Evolutionary conservation across 1,140 invertebrate genomes (phyloP).

Genomic region (Aricia agestis): DNA sequence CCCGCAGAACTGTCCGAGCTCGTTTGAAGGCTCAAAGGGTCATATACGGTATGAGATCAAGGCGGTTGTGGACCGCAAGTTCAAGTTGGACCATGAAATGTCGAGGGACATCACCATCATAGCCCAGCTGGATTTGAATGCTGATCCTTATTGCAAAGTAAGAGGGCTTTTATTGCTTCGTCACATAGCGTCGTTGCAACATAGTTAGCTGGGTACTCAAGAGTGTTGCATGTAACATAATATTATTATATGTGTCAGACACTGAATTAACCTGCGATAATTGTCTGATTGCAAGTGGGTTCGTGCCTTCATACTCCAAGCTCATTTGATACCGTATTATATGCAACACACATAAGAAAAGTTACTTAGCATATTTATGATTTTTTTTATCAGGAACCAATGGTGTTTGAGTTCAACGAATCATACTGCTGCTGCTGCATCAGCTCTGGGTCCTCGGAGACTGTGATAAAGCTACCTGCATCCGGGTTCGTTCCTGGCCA

Average conservation of each 20-base stretch:
- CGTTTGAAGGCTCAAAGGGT: constrained; percentile 87
- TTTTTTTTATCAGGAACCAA: constrained; percentile 73
- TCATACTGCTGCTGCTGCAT: constrained; percentile 83
- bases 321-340: no score
- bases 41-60: constrained; percentile 87
- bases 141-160: constrained; percentile 73
- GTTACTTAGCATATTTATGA: neutral
- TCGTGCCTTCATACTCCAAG: no score
- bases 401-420: constrained; percentile 78
- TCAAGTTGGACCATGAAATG: constrained; percentile 83
- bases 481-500: constrained; percentile 83
- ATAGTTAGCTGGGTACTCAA: no score
- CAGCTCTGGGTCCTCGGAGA: constrained; percentile 77
- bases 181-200: no score
- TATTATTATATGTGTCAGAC: no score
- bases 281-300: no score
- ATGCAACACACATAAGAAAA: neutral
- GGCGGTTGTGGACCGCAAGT: constrained; percentile 87
- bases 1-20: constrained; percentile 82
- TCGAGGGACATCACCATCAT: constrained; percentile 76
- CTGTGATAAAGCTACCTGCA: constrained; percentile 77
- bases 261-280: no score
- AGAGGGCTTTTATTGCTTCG: constrained; percentile 21
- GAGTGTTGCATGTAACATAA: no score
- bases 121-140: constrained; percentile 87